Evolutionary conservation across 2,888 invertebrate genomes (phyloP).

Genomic region (Electrophaes corylata): DNA sequence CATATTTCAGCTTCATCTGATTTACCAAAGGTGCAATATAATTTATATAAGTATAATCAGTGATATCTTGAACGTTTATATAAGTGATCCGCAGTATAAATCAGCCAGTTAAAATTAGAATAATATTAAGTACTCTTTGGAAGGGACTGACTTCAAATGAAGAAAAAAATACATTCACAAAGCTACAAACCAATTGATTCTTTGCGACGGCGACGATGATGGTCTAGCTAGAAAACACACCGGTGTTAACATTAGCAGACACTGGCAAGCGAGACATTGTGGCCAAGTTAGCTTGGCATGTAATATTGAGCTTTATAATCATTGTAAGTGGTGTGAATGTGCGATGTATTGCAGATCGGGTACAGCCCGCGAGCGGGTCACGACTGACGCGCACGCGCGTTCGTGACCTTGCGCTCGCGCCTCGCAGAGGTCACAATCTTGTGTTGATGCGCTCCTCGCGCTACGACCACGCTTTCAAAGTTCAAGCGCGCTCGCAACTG

Average conservation of each 20-base stretch:
- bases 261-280: conserved; percentile 56
- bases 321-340: conserved; percentile 64
- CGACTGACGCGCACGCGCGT: conserved; percentile 81
- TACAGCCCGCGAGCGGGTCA: conserved; percentile 80
- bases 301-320: conserved; percentile 71
- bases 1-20: neutral
- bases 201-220: too few relatives aligned
- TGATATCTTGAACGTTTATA: neutral
- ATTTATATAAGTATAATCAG: neutral
- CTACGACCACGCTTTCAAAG: conserved; percentile 62
- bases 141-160: neutral
- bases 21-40: neutral
- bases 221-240: conserved; percentile 47
- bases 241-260: conserved; percentile 59
- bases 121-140: neutral
- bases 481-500: conserved; percentile 42
- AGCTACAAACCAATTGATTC: conserved; percentile 57
- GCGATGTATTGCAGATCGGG: conserved; percentile 49
- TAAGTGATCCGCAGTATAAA: neutral
- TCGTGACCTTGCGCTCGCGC: conserved; percentile 83
- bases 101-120: neutral
- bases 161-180: conserved; percentile 18
- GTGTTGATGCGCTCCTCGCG: conserved; percentile 73
- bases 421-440: conserved; percentile 77
- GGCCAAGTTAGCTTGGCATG: conserved; percentile 48